Percentiles rank a stretch among this genome's conserved stretches.
Evolutionary conservation across 2,888 invertebrate species (phyloP).

Genomic region (Heliconius hortense): DNA sequence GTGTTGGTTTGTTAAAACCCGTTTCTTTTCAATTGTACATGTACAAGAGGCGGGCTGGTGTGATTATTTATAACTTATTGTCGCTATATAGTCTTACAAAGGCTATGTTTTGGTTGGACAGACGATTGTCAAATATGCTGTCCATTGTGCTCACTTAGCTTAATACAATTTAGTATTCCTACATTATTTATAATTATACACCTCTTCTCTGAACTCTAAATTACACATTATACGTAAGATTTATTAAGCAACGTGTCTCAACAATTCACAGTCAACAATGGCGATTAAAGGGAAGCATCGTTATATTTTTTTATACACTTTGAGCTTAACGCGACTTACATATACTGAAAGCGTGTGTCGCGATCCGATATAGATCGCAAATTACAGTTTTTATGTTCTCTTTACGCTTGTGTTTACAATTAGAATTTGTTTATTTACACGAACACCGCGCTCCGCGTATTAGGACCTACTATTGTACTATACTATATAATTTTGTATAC

Average conservation of each 20-base stretch:
- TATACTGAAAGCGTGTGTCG: conserved; percentile 46
- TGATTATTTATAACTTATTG: conserved; percentile 44
- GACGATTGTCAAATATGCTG: conserved; percentile 69
- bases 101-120: conserved; percentile 79
- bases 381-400: conserved; percentile 66
- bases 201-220: conserved; percentile 47
- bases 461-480: conserved; percentile 37
- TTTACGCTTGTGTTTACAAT: conserved; percentile 73
- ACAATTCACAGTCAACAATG: conserved; percentile 19
- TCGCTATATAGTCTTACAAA: conserved; percentile 54
- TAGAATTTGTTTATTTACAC: conserved; percentile 76
- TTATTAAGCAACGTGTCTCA: not conserved
- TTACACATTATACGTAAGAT: conserved; percentile 45
- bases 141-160: conserved; percentile 70
- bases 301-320: conserved; percentile 46
- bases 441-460: conserved; percentile 56
- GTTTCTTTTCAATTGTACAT: conserved; percentile 50
- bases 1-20: conserved; percentile 51
- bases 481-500: conserved; percentile 16
- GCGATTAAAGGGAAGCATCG: conserved; percentile 35
- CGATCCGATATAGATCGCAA: conserved; percentile 59
- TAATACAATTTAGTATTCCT: conserved; percentile 48
- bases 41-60: conserved; percentile 54
- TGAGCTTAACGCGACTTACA: conserved; percentile 40
- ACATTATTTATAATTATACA: conserved; percentile 54